Evolutionary conservation across 2,113 vertebrate species (phyloP).

Genomic region (Pipa parva): DNA sequence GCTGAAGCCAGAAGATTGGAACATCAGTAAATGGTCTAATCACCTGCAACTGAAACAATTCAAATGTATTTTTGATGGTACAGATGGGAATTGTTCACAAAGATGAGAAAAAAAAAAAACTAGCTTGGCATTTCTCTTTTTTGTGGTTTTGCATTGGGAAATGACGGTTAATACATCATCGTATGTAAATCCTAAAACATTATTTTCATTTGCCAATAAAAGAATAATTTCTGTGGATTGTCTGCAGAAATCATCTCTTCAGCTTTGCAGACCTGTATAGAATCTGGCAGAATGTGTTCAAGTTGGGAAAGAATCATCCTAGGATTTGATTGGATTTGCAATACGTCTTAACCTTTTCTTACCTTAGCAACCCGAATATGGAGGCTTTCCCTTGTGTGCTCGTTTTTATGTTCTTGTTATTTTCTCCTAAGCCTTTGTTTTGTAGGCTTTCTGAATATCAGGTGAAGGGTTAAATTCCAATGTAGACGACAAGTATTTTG

Average conservation of each 20-base stretch:
- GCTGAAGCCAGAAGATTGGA: too few relatives aligned
- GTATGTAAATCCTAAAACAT: neutral
- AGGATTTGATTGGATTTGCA: constrained; percentile 23
- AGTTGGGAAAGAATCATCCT: constrained; percentile 12
- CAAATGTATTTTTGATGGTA: too few relatives aligned
- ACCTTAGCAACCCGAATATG: neutral
- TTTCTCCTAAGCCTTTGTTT: neutral
- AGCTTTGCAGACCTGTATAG: constrained; percentile 27
- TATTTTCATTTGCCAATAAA: constrained; percentile 16
- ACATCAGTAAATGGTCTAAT: too few relatives aligned
- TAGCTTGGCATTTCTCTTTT: too few relatives aligned
- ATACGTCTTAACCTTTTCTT: constrained; percentile 9
- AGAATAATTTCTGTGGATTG: constrained; percentile 11
- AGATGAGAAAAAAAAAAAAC: too few relatives aligned
- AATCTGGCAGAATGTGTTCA: constrained; percentile 33
- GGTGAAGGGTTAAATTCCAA: neutral
- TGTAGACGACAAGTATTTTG: too few relatives aligned
- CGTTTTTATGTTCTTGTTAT: neutral
- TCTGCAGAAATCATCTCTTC: constrained; percentile 24
- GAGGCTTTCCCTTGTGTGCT: neutral
- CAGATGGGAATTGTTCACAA: too few relatives aligned
- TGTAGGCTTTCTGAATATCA: neutral
- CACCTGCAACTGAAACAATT: too few relatives aligned
- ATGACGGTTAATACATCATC: neutral
- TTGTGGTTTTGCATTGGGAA: neutral